phyloP scores from a whole-genome alignment of 2,888 invertebrate genomes.

The Caenorhabditis doughertyi region DNA sequence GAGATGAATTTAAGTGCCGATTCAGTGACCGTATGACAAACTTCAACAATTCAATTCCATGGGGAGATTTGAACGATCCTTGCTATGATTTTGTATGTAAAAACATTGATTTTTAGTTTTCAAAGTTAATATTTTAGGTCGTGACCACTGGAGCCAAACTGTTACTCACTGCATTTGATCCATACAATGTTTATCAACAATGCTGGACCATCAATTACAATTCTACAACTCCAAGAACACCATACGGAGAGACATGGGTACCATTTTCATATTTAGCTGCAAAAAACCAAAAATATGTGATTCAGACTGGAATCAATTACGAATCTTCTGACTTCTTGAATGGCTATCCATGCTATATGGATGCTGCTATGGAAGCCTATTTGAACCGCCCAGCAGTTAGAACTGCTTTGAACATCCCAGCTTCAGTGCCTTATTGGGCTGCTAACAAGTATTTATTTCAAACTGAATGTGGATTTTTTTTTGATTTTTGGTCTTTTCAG shows the following conservation, averaged over 20 bases:
- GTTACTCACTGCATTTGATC: constrained; percentile 58
- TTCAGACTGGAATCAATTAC: constrained; percentile 73
- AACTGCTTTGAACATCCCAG: constrained; percentile 77
- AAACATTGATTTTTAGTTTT: neutral
- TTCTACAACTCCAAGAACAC: constrained; percentile 42
- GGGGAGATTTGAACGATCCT: constrained; percentile 62
- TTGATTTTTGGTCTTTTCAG: constrained; percentile 39
- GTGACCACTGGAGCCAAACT: constrained; percentile 46
- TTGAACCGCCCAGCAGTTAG: constrained; percentile 74
- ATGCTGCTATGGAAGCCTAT: constrained; percentile 72
- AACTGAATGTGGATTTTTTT: neutral
- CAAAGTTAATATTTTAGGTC: constrained; percentile 12
- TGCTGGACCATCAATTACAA: constrained; percentile 59
- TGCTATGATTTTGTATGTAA: constrained; percentile 61
- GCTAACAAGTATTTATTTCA: constrained; percentile 53
- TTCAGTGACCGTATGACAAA: constrained; percentile 61
- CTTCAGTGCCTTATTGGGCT: constrained; percentile 45
- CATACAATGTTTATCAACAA: constrained; percentile 72
- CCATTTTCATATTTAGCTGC: neutral
- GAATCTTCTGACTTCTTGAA: constrained; percentile 72
- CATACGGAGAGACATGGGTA: constrained; percentile 69
- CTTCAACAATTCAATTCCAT: constrained; percentile 63
- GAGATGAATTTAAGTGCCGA: constrained; percentile 66
- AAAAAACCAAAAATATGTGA: neutral
- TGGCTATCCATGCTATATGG: constrained; percentile 77